Conservation (phyloP, 1,140 invertebrate species). For the Laupala kohalensis region DNA sequence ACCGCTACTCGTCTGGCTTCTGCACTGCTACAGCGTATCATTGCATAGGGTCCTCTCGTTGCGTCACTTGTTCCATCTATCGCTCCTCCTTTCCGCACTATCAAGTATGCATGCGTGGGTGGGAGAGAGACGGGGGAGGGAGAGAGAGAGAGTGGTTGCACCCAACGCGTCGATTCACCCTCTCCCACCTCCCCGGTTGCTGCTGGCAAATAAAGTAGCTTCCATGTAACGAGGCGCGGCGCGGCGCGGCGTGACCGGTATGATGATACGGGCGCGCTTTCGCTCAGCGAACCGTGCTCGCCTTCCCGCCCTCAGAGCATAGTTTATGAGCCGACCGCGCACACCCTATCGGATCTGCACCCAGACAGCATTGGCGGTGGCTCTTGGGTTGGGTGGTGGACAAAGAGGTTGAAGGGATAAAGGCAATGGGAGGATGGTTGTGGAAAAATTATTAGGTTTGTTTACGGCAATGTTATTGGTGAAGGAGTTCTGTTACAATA, state of each 20-base stretch:
- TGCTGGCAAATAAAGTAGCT: neutral
- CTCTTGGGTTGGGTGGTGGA: too few relatives aligned
- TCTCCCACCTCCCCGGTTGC: too few relatives aligned
- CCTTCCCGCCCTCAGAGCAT: neutral
- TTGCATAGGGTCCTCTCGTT: neutral
- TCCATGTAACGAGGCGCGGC: neutral
- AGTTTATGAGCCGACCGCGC: neutral
- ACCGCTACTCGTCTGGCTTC: neutral
- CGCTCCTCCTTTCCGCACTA: neutral
- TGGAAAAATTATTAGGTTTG: too few relatives aligned
- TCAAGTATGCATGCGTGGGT: neutral
- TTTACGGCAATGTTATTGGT: too few relatives aligned
- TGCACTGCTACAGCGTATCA: neutral
- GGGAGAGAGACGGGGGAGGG: neutral
- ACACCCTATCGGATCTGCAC: neutral
- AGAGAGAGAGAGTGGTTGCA: neutral
- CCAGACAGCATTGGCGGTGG: too few relatives aligned
- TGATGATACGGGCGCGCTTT: neutral
- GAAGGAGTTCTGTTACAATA: too few relatives aligned
- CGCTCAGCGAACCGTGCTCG: neutral
- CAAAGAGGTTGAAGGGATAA: too few relatives aligned
- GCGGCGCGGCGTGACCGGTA: neutral
- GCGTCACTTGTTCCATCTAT: neutral
- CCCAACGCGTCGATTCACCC: too few relatives aligned
- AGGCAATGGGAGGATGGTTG: too few relatives aligned